Evolutionary conservation across 2,113 vertebrate species (phyloP).

Genomic region (Piliocolobus tephrosceles): DNA sequence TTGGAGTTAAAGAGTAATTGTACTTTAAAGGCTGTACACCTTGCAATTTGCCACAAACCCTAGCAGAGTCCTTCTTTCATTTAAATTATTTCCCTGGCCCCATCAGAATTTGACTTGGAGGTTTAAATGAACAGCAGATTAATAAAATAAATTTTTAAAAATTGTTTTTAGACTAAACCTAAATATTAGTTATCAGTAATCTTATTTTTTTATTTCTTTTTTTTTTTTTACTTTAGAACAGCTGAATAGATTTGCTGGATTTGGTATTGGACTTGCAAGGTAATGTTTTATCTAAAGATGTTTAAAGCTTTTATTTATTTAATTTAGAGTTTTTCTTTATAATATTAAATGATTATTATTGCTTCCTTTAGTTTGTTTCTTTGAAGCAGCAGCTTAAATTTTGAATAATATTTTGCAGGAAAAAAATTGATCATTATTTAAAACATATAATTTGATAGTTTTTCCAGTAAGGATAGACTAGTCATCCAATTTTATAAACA

Average conservation of each 20-base stretch:
- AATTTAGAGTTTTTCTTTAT: constrained; percentile 3
- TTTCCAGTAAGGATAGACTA: not conserved
- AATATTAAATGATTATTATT: not conserved
- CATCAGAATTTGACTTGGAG: not conserved
- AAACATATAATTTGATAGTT: constrained; percentile 10
- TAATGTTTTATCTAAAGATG: constrained; percentile 76
- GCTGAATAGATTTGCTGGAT: constrained; percentile 93
- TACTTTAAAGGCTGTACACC: not conserved
- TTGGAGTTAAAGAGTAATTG: not conserved
- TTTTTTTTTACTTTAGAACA: constrained; percentile 87
- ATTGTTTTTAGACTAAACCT: constrained; percentile 8
- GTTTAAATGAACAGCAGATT: not conserved
- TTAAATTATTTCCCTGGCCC: not conserved
- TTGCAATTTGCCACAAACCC: not conserved
- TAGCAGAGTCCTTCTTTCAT: not conserved
- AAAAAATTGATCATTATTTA: not conserved
- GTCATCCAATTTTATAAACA: constrained; percentile 12
- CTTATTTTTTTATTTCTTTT: not conserved
- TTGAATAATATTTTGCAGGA: not conserved
- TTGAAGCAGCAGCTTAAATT: constrained; percentile 22
- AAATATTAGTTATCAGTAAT: constrained; percentile 63
- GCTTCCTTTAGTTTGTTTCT: constrained; percentile 20
- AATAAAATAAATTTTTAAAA: not conserved
- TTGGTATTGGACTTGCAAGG: constrained; percentile 96
- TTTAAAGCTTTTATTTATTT: constrained; percentile 22